phyloP scores from a whole-genome alignment of 2,888 invertebrate genomes.

The Eupithecia centaureata region DNA sequence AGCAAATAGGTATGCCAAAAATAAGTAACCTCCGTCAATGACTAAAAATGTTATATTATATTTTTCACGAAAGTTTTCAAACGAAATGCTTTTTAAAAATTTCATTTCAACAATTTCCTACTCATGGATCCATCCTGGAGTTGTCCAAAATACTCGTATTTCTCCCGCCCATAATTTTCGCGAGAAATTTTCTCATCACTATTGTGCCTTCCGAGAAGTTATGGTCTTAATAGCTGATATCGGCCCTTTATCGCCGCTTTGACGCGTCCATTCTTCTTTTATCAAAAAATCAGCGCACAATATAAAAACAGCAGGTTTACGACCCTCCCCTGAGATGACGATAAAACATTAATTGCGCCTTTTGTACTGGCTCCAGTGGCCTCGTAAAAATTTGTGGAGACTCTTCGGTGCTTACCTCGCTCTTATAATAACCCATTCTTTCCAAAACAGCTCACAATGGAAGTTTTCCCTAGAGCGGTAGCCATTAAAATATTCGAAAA shows the following conservation, averaged over 20 bases:
- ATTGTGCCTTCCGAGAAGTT: not conserved
- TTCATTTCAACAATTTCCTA: not conserved
- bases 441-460: constrained; percentile 20
- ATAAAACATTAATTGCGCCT: constrained; percentile 54
- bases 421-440: constrained; percentile 39
- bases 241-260: not conserved
- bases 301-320: constrained; percentile 44
- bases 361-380: constrained; percentile 45
- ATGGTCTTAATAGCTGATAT: not conserved
- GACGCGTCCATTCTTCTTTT: constrained; percentile 23
- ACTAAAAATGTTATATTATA: too few relatives aligned
- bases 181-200: not conserved
- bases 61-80: too few relatives aligned
- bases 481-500: constrained; percentile 18
- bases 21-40: too few relatives aligned
- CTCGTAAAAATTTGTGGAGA: constrained; percentile 51
- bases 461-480: constrained; percentile 18
- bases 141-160: not conserved
- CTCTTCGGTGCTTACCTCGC: constrained; percentile 42
- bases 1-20: too few relatives aligned
- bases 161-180: not conserved
- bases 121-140: not conserved
- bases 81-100: not conserved
- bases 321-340: constrained; percentile 46
- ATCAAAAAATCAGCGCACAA: constrained; percentile 38